Base-by-base conservation (phyloP, 2,797 vertebrate species). In the Dromococcyx pavoninus region DNA sequence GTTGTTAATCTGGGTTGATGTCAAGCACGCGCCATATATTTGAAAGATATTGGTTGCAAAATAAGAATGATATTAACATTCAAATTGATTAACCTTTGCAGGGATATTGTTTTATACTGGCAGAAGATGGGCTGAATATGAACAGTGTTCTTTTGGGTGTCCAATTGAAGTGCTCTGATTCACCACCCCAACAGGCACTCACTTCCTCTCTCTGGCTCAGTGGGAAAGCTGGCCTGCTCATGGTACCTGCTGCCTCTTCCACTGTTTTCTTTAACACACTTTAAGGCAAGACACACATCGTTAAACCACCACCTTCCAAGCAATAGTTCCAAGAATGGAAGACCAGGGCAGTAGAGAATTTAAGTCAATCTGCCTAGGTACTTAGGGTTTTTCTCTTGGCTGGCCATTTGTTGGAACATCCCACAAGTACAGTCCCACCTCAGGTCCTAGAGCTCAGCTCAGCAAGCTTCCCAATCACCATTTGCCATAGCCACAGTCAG, bases 21-120 rank as follows among this genome's bases (percentile, higher is more conserved):
- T 67, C 76, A 71, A 78, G 24, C 0, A 0, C 39, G 17, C 32
- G 33, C 48, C 46, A 58, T 51, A 75, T 37, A 74, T 89, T 78
- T 94, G 66, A 88, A 95, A 94, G 88, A 86, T 87, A 96, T 30
- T 62, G 50, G 74, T 6, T 89, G 64, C 67, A 91, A 93, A 96
- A 91, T 88, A 89, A 93, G 60, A 95, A 93, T 88, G 7, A 77
- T 95, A 94, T 86, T 96, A 97, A 89, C 85, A 89, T 91, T 95
- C 66, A 94, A 81, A 94, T 88, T 88, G 60, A 92, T 93, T 95
- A 97, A 95, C 77, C 41, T 96, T 97, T 96, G 83, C 74, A 92
- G 37, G 48, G 17, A 25, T 81, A 74, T 86, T 14, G 10, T 89
- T 91, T 92, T 64, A 62, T 48, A 83, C 19, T 50, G 66, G 23